Evolutionary conservation across 2,113 vertebrate genomes (phyloP).

Genomic region (Triplophysa siluroides): DNA sequence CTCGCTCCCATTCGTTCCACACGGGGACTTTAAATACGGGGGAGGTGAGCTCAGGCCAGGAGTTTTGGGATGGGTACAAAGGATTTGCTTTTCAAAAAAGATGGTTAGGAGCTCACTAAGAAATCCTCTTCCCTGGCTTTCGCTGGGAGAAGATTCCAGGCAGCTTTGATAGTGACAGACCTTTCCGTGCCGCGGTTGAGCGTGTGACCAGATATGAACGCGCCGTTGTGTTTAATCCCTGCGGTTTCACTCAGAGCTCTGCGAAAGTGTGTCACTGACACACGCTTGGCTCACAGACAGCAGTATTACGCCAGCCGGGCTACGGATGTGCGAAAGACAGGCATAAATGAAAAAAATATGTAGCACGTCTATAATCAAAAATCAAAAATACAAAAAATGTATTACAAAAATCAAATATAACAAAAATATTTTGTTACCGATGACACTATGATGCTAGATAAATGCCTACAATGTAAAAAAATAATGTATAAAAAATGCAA

Average conservation of each 20-base stretch:
- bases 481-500: too few relatives aligned
- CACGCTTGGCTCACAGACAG: constrained; percentile 8
- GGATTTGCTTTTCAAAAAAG: constrained; percentile 86
- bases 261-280: constrained; percentile 58
- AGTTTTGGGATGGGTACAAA: constrained; percentile 78
- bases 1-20: constrained; percentile 81
- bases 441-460: not conserved
- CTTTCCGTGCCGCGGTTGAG: constrained; percentile 66
- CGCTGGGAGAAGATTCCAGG: constrained; percentile 64
- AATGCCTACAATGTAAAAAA: not conserved
- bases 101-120: constrained; percentile 72
- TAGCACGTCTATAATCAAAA: too few relatives aligned
- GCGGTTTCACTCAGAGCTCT: constrained; percentile 58
- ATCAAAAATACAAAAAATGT: too few relatives aligned
- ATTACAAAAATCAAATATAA: too few relatives aligned
- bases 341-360: constrained; percentile 25
- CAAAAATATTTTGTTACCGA: not conserved
- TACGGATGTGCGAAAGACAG: constrained; percentile 32
- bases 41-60: constrained; percentile 76
- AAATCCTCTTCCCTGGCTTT: constrained; percentile 65
- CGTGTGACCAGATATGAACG: constrained; percentile 76
- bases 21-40: constrained; percentile 87
- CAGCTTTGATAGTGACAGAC: constrained; percentile 75
- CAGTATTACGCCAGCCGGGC: constrained; percentile 33
- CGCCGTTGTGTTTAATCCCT: constrained; percentile 75